Evolutionary conservation across 2,113 vertebrate genomes (phyloP).

Genomic region (Sula dactylatra): DNA sequence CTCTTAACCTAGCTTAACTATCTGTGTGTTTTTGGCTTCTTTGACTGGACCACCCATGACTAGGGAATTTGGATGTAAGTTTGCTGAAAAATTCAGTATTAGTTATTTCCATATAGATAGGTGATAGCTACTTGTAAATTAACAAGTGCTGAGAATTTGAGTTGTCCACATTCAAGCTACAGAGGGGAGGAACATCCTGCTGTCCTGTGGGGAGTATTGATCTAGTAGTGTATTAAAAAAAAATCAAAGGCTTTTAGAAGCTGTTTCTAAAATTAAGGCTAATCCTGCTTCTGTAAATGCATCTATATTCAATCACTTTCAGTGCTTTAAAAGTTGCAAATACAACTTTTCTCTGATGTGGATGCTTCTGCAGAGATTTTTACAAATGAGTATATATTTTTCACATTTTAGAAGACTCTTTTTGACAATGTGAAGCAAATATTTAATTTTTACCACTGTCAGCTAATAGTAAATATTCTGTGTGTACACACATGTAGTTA

Average conservation of each 20-base stretch:
- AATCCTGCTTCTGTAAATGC: neutral
- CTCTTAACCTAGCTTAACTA: neutral
- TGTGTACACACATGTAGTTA: neutral
- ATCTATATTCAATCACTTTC: neutral
- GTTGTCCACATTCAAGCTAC: neutral
- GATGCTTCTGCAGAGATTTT: neutral
- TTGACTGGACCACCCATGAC: neutral
- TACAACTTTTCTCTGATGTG: neutral
- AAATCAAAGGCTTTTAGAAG: neutral
- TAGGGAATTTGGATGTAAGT: neutral
- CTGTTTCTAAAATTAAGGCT: neutral
- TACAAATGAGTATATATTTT: neutral
- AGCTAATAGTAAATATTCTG: neutral
- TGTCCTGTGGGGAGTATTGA: accelerated
- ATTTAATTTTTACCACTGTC: neutral
- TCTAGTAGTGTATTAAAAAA: neutral
- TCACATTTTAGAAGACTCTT: neutral
- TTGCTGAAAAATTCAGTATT: neutral
- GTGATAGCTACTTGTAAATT: neutral
- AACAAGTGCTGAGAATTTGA: neutral
- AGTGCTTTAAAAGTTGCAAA: neutral
- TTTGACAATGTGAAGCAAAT: neutral
- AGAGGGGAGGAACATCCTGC: neutral
- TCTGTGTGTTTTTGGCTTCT: neutral
- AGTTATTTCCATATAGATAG: neutral